Evolutionary conservation across 2,113 vertebrate genomes (phyloP), one percentile per base, ranked within the genome.

Genomic region (Melanerpes aurifrons): DNA sequence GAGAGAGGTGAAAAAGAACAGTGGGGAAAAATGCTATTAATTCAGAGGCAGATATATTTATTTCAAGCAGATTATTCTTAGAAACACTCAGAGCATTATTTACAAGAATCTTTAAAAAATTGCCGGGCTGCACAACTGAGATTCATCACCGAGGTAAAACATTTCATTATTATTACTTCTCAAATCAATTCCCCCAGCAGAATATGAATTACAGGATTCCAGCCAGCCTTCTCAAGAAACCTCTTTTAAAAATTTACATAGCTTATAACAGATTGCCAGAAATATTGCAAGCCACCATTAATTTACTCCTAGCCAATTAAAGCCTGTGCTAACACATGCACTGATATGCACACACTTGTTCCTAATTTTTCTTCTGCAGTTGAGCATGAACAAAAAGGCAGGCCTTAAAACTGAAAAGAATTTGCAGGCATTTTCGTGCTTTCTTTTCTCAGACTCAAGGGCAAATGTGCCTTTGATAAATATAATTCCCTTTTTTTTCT

Each of bases 221-320:
- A 97, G 92, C 96, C 95, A 97, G 96, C 89, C 83, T 97, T 95
- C 97, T 96, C 84, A 97, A 96, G 96, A 97, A 97, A 96, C 88
- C 95, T 97, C 93, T 96, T 97, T 96, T 97, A 97, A 97, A 97
- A 97, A 97, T 97, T 94, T 97, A 97, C 87, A 96, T 79, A 91
- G 94, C 85, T 96, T 97, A 95, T 97, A 97, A 97, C 92, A 97
- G 97, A 97, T 97, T 96, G 90, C 95, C 94, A 97, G 95, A 97
- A 97, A 96, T 97, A 97, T 92, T 97, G 88, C 86, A 97, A 94
- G 93, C 89, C 97, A 87, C 86, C 96, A 97, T 97, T 98, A 96
- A 97, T 97, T 97, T 97, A 95, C 95, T 97, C 88, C 91, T 97
- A 97, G 81, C 87, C 93, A 96, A 97, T 98, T 97, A 97, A 97